Conservation (phyloP, 2,113 vertebrate genomes). For the Monarcha castaneiventris region DNA sequence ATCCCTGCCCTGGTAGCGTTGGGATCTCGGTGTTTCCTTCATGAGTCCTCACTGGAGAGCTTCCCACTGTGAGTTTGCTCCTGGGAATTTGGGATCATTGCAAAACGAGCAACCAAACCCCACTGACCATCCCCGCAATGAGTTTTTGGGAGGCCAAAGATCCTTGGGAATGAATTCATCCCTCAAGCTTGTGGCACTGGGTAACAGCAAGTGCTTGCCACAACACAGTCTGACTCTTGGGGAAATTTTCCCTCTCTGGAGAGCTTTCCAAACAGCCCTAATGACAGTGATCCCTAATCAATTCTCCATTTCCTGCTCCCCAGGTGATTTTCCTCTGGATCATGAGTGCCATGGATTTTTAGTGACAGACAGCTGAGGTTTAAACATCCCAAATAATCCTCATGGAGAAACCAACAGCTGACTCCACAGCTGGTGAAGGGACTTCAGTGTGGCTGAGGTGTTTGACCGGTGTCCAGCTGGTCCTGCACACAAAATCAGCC, state of each 20-base stretch:
- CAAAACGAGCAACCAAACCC: neutral
- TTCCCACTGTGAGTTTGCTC: neutral
- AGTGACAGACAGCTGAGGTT: neutral
- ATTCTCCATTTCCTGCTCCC: neutral
- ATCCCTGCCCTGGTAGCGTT: rapidly evolving
- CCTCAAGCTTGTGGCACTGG: neutral
- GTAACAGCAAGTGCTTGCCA: neutral
- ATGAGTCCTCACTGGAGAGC: neutral
- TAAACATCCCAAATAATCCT: neutral
- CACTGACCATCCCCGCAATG: neutral
- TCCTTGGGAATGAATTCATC: neutral
- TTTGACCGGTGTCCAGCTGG: neutral
- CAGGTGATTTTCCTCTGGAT: neutral
- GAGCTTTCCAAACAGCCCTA: neutral
- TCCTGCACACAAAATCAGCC: neutral
- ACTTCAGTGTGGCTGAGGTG: neutral
- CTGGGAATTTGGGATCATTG: neutral
- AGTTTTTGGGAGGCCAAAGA: neutral
- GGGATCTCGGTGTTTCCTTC: neutral
- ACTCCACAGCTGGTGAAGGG: too few relatives aligned
- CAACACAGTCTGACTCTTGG: neutral
- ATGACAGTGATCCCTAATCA: neutral
- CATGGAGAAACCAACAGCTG: neutral
- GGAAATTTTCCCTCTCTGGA: neutral
- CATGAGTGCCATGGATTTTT: neutral